Evolutionary conservation across 2,113 vertebrate genomes (phyloP).

Genomic region (Recurvirostra avosetta): DNA sequence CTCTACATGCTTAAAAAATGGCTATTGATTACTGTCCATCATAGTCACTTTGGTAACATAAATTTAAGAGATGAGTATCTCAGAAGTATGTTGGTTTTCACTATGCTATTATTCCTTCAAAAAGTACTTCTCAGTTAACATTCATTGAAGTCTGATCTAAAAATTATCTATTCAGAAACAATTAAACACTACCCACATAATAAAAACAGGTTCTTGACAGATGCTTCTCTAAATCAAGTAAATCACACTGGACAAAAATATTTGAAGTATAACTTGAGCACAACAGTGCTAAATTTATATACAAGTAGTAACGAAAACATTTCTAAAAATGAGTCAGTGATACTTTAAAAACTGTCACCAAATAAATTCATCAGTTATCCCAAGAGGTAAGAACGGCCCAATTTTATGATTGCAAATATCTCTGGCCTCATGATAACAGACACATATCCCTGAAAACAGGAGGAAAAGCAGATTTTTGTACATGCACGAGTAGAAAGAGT

Average conservation of each 20-base stretch:
- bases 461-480: background rate
- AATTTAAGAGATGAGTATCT: background rate
- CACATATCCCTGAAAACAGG: background rate
- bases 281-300: background rate
- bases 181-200: background rate
- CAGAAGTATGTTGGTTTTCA: background rate
- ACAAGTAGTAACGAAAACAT: background rate
- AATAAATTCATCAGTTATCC: background rate
- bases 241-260: background rate
- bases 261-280: background rate
- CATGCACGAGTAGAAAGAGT: background rate
- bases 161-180: background rate
- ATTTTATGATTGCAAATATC: background rate
- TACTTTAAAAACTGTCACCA: background rate
- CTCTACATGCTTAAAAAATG: background rate
- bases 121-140: background rate
- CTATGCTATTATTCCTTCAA: background rate
- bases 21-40: background rate
- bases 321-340: background rate
- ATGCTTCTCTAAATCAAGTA: background rate
- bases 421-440: background rate
- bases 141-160: background rate
- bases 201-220: background rate
- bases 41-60: background rate
- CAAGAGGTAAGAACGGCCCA: background rate